These are phyloP conservation scores for Smutsia gigantea DNA, from an alignment of 2,797 vertebrate species.

Conservation along the genomic window DNA sequence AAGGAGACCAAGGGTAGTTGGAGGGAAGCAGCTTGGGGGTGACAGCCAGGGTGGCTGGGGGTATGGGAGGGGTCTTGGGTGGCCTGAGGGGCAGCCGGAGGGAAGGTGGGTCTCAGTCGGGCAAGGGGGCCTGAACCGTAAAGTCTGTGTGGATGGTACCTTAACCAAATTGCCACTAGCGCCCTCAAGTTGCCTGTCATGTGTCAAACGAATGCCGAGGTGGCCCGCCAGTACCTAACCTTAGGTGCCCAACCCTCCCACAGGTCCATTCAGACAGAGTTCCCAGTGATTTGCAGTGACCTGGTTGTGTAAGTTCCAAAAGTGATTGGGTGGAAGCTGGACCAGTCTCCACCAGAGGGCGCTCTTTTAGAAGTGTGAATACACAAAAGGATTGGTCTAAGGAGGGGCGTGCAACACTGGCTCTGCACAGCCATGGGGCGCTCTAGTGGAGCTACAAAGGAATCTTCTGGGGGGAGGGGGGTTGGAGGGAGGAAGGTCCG, in stretches of 20 bases:
- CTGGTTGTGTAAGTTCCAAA: constrained; percentile 87
- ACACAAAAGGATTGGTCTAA: background rate
- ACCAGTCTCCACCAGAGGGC: background rate
- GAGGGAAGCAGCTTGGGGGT: no score
- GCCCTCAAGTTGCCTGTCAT: constrained; percentile 89
- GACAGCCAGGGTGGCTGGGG: no score
- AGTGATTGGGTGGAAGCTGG: background rate
- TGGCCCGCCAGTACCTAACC: constrained; percentile 86
- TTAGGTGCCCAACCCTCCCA: constrained; percentile 88
- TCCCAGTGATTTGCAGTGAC: constrained; percentile 80
- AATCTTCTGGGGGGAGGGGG: no score
- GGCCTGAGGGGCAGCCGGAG: no score
- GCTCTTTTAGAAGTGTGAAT: background rate
- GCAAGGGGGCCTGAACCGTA: no score
- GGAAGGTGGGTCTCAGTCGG: no score
- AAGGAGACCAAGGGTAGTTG: no score
- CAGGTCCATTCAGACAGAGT: constrained; percentile 86
- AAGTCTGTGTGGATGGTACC: background rate
- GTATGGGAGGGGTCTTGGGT: no score
- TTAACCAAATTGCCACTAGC: background rate
- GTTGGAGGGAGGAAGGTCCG: no score
- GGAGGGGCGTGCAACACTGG: background rate
- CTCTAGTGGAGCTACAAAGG: background rate
- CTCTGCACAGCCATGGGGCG: background rate
- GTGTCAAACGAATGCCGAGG: constrained; percentile 83